A percentile compares a stretch with the other conserved stretches of the same genome.
Conservation (phyloP, 2,113 vertebrate genomes). For the Trinectes maculatus region DNA sequence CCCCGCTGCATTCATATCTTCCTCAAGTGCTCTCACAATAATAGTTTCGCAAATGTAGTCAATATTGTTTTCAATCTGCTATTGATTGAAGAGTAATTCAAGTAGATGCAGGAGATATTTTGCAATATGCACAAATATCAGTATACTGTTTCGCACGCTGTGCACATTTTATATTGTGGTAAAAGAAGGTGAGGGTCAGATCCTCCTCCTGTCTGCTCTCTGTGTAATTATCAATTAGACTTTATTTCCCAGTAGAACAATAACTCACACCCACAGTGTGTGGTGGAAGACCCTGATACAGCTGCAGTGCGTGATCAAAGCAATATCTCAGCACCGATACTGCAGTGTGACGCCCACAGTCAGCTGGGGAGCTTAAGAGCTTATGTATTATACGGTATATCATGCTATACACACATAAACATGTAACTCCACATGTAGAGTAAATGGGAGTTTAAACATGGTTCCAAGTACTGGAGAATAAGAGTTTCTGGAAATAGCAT, state of each 20-base stretch:
- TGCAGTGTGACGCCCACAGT: constrained; percentile 22
- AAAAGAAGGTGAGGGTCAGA: constrained; percentile 50
- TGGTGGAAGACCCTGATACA: constrained; percentile 49
- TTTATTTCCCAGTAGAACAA: constrained; percentile 70
- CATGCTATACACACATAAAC: background rate
- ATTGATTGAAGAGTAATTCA: constrained; percentile 57
- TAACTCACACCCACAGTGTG: constrained; percentile 59
- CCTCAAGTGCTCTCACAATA: constrained; percentile 49
- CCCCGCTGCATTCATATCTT: constrained; percentile 52
- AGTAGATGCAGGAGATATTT: constrained; percentile 38
- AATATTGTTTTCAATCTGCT: constrained; percentile 68
- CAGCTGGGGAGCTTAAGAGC: constrained; percentile 1
- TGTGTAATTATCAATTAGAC: constrained; percentile 77
- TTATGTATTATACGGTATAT: background rate
- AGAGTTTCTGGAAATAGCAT: background rate
- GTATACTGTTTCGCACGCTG: constrained; percentile 60
- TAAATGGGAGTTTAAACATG: background rate
- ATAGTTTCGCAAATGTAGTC: constrained; percentile 63
- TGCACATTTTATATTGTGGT: constrained; percentile 51
- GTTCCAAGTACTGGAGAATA: background rate
- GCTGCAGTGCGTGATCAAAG: constrained; percentile 38
- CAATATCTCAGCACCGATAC: constrained; percentile 12
- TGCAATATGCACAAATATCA: constrained; percentile 62
- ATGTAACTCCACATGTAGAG: background rate
- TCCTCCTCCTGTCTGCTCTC: constrained; percentile 54